A percentile compares a stretch with the other conserved stretches of the same genome.
These are phyloP conservation scores for Nephrotoma appendiculata DNA, from an alignment of 2,888 invertebrate species.

Conservation along the genomic window DNA sequence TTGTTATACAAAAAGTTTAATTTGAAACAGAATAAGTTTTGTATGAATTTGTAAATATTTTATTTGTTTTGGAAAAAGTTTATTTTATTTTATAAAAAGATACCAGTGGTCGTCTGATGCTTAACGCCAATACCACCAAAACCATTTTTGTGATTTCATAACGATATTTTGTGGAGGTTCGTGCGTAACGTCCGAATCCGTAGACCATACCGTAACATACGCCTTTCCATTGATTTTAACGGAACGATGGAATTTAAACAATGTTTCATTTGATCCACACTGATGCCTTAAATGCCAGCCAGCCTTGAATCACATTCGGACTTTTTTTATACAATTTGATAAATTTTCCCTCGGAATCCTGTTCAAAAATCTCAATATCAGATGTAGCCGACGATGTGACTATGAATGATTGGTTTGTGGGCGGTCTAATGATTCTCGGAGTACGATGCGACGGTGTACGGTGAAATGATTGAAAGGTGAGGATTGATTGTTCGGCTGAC, in stretches of 20 bases:
- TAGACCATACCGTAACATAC: conserved; percentile 76
- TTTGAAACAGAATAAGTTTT: too few relatives aligned
- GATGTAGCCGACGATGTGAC: conserved; percentile 59
- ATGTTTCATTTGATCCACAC: conserved; percentile 64
- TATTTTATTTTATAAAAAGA: too few relatives aligned
- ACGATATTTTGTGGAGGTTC: conserved; percentile 94
- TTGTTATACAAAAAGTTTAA: too few relatives aligned
- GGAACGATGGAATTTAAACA: too few relatives aligned
- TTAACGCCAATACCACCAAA: too few relatives aligned
- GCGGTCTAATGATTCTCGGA: conserved; percentile 50
- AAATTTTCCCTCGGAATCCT: conserved; percentile 71
- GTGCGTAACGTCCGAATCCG: conserved; percentile 68
- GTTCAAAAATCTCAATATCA: conserved; percentile 72
- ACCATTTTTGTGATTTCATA: conserved; percentile 92
- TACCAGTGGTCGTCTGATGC: too few relatives aligned
- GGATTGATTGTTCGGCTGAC: conserved; percentile 15
- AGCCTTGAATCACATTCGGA: conserved; percentile 44
- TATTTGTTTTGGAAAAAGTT: too few relatives aligned
- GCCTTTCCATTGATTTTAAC: too few relatives aligned
- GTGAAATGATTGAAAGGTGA: conserved; percentile 24
- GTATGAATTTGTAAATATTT: too few relatives aligned
- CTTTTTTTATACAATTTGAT: conserved; percentile 81
- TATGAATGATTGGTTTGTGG: conserved; percentile 53
- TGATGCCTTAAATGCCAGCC: conserved; percentile 74
- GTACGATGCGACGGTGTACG: conserved; percentile 36